These are phyloP conservation scores for Cheilosia grossa DNA, from an alignment of 2,888 invertebrate species.

Conservation along the genomic window DNA sequence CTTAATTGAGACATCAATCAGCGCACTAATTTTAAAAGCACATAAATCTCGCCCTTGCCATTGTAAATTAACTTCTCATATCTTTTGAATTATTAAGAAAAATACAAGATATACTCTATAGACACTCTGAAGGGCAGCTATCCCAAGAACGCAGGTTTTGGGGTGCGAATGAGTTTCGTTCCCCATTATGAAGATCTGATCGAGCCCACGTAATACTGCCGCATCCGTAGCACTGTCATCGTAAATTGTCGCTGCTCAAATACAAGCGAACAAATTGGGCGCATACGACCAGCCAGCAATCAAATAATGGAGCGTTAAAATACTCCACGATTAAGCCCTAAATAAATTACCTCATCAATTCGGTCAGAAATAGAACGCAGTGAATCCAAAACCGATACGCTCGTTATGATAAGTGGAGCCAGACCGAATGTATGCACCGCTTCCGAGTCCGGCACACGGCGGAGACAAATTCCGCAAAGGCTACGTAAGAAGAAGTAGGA, in stretches of 20 bases:
- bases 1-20: constrained; percentile 70
- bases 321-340: constrained; percentile 54
- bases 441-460: constrained; percentile 7
- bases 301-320: constrained; percentile 66
- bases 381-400: constrained; percentile 18
- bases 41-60: constrained; percentile 54
- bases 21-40: constrained; percentile 58
- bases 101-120: constrained; percentile 38
- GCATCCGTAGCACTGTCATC: constrained; percentile 38
- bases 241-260: constrained; percentile 28
- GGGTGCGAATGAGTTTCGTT: background rate
- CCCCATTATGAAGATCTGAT: constrained; percentile 2
- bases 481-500: constrained; percentile 33
- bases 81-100: constrained; percentile 64
- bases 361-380: constrained; percentile 52
- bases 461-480: constrained; percentile 26
- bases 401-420: constrained; percentile 30
- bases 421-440: constrained; percentile 9
- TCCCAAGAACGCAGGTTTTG: constrained; percentile 11
- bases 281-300: constrained; percentile 52
- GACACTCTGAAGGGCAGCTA: constrained; percentile 35
- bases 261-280: constrained; percentile 25
- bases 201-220: constrained; percentile 14
- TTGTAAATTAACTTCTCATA: constrained; percentile 56
- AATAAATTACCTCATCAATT: constrained; percentile 66